These are phyloP conservation scores for Podiceps cristatus DNA, from an alignment of 2,113 vertebrate species.

Conservation along the genomic window DNA sequence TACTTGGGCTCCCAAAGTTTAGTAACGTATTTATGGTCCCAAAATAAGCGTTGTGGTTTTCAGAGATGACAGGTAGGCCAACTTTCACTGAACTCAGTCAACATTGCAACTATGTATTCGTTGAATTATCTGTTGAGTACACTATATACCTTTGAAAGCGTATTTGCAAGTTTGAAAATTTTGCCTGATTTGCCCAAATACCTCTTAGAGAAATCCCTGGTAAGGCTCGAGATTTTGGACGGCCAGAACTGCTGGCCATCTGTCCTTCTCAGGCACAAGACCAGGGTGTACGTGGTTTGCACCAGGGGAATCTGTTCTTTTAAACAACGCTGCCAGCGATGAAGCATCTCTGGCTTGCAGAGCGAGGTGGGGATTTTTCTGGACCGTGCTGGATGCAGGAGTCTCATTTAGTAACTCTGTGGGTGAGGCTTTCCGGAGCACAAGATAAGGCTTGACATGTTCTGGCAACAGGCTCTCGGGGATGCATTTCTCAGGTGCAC, in stretches of 20 bases:
- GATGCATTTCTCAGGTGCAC: fast-evolving
- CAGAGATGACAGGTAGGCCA: not conserved
- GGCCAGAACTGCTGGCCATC: not conserved
- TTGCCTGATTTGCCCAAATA: not conserved
- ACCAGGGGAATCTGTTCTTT: not conserved
- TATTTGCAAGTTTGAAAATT: not conserved
- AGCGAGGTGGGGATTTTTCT: not conserved
- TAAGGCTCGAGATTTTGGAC: not conserved
- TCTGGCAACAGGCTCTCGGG: not conserved
- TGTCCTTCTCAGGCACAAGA: not conserved
- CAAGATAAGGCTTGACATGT: not conserved
- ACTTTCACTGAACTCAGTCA: not conserved
- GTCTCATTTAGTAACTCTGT: not conserved
- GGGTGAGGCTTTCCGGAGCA: not conserved
- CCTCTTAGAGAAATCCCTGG: fast-evolving
- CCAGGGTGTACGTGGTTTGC: fast-evolving
- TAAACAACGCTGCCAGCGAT: not conserved
- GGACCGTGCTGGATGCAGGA: not conserved
- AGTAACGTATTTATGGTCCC: not conserved
- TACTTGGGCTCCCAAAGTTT: not conserved
- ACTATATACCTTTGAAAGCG: not conserved
- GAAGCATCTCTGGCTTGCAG: not conserved
- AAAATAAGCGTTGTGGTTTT: not conserved
- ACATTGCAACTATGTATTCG: not conserved
- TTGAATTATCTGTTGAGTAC: too few species aligned